Evolutionary conservation across 1,140 invertebrate species (phyloP).

Genomic region (Diabrotica undecimpunctata): DNA sequence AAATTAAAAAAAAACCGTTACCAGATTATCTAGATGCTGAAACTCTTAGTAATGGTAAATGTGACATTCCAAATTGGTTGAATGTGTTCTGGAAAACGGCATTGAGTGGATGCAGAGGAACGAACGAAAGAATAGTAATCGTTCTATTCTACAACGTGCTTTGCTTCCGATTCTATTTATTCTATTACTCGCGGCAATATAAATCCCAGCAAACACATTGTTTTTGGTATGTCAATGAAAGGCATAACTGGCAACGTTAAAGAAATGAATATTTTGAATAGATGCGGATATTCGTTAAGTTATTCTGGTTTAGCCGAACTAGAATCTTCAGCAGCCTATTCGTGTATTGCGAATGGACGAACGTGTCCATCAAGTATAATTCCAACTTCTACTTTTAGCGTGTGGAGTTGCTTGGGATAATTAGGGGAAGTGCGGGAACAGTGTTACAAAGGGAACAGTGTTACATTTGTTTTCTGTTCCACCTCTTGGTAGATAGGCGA

Average conservation of each 20-base stretch:
- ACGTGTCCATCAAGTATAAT: slow-evolving; percentile 32
- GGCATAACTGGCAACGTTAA: slow-evolving; percentile 33
- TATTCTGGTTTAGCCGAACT: slow-evolving; percentile 35
- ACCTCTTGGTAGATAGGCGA: no score
- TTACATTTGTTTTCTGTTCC: no score
- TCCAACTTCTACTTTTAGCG: slow-evolving; percentile 25
- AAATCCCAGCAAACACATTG: slow-evolving; percentile 33
- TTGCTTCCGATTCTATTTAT: slow-evolving; percentile 16
- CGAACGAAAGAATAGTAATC: slow-evolving; percentile 9
- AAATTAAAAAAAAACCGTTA: slow-evolving; percentile 21
- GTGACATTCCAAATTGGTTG: slow-evolving; percentile 18
- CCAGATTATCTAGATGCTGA: slow-evolving; percentile 15
- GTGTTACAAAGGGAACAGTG: no score
- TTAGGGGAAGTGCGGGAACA: slow-evolving; percentile 39
- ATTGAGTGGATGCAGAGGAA: slow-evolving; percentile 13
- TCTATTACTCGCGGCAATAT: slow-evolving; percentile 16
- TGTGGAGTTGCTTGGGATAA: slow-evolving; percentile 43
- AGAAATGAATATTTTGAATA: slow-evolving; percentile 34
- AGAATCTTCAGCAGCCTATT: slow-evolving; percentile 35
- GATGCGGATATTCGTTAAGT: slow-evolving; percentile 32
- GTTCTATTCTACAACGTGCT: slow-evolving; percentile 13
- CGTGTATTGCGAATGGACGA: slow-evolving; percentile 25
- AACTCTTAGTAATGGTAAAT: slow-evolving; percentile 9
- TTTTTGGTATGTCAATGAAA: slow-evolving; percentile 34
- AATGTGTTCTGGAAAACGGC: slow-evolving; percentile 18